phyloP scores from a whole-genome alignment of 1,140 invertebrate genomes.

The Andricus grossulariae region DNA sequence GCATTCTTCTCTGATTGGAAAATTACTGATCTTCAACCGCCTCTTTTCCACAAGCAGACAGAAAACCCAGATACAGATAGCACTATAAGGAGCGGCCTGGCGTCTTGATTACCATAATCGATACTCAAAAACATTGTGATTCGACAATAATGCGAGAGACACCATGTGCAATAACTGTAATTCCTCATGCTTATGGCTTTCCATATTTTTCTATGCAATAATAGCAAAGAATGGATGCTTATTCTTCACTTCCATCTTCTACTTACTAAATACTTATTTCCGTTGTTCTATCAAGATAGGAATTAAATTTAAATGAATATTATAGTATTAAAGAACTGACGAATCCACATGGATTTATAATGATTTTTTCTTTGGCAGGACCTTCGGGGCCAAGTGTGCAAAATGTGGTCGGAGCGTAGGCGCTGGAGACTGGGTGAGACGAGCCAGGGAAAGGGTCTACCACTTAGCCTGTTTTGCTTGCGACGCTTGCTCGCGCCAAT shows the following conservation, averaged over 20 bases:
- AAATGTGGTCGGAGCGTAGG: slow-evolving; percentile 95
- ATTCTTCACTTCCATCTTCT: no score
- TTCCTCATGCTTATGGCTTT: slow-evolving; percentile 45
- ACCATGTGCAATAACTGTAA: slow-evolving; percentile 20
- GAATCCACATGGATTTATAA: no score
- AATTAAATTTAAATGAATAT: not conserved
- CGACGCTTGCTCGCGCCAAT: slow-evolving; percentile 96
- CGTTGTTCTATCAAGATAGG: not conserved
- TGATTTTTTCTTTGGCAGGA: slow-evolving; percentile 80
- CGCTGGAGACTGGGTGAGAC: slow-evolving; percentile 96
- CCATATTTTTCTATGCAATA: slow-evolving; percentile 65
- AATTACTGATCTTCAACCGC: no score
- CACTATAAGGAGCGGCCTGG: no score
- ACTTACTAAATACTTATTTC: no score
- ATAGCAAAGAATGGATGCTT: not conserved
- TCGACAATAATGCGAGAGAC: not conserved
- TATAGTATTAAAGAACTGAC: not conserved
- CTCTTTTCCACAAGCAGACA: no score
- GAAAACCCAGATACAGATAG: no score
- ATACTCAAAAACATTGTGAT: no score
- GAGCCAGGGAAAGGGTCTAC: slow-evolving; percentile 95
- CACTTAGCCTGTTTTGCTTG: slow-evolving; percentile 99
- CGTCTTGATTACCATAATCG: no score
- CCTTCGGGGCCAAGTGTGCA: slow-evolving; percentile 96
- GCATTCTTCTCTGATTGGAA: no score